These are phyloP conservation scores for Drosophila melanogaster DNA, from an alignment of 1,140 invertebrate genomes.

Conservation along the genomic window DNA sequence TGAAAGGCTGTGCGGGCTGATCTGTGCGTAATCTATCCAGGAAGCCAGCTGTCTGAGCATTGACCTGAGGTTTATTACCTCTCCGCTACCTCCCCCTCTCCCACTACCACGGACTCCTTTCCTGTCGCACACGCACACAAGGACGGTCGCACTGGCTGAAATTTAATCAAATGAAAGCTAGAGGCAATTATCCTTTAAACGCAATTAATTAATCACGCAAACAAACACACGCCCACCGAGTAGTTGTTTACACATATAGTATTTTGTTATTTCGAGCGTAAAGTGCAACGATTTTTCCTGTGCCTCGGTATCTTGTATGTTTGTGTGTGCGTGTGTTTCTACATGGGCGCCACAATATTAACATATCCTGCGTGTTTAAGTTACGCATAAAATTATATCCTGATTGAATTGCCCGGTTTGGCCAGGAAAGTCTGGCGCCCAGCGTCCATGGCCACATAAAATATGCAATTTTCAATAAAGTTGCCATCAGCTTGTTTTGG, in stretches of 20 bases:
- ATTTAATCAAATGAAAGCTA: conserved; percentile 83
- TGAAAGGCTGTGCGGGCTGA: conserved; percentile 12
- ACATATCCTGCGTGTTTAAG: conserved; percentile 82
- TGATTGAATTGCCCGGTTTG: conserved; percentile 72
- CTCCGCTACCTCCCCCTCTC: background rate
- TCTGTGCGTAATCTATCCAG: conserved; percentile 48
- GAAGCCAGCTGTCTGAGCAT: conserved; percentile 61
- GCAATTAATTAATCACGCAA: conserved; percentile 82
- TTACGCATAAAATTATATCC: conserved; percentile 82
- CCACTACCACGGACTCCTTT: background rate
- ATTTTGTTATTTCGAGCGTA: conserved; percentile 71
- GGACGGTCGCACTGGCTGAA: conserved; percentile 27
- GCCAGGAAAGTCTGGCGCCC: conserved; percentile 20
- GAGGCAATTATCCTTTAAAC: conserved; percentile 82
- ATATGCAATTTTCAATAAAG: conserved; percentile 81
- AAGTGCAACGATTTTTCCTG: conserved; percentile 57
- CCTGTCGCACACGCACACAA: conserved; percentile 4
- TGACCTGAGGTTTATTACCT: conserved; percentile 63
- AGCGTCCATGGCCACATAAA: conserved; percentile 59
- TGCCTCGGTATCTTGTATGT: conserved; percentile 17
- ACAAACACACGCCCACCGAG: conserved; percentile 45
- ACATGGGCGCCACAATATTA: conserved; percentile 64
- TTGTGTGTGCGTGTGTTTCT: conserved; percentile 13
- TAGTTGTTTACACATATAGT: conserved; percentile 49
- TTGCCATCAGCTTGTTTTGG: conserved; percentile 56